Evolutionary conservation across 2,888 invertebrate species (phyloP), one percentile per base, ranked within the genome.

Genomic region (Scrobipalpa costella): DNA sequence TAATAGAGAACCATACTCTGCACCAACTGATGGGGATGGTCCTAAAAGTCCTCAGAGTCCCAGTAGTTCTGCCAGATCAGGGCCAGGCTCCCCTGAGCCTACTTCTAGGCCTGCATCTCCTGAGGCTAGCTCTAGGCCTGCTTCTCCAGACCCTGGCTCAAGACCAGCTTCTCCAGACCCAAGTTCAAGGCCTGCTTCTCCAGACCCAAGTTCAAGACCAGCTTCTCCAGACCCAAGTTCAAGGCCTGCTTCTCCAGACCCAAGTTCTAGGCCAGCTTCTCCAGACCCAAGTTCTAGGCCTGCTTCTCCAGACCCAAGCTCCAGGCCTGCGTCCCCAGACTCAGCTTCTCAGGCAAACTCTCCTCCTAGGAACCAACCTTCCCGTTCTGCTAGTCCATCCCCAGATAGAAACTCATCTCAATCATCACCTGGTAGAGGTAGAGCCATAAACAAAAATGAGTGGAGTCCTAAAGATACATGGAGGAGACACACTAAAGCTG

Each of bases 401-500:
- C 85, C 88, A 52, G 84, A 85, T 60, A 77, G 86, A 70, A 79
- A 77, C 64, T 80, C 81, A n/a, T 78, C 81, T 68, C 78, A 76
- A 62, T 81, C 81, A 57, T 80, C 87, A 50, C 76, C 78, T 59
- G 71, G 64, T 61, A 78, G 74, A 57, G 78, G 71, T 63, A n/a
- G n/a, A n/a, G n/a, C n/a, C n/a, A 68, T 71, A 13, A 85, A 84
- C 67, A 83, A 79, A 73, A 79, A 73, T 74, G 80, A 83, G 49
- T 88, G 88, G 88, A 88, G 86, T 69, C 88, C 89, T 21, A 86
- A 86, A 73, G 87, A 86, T 44, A 84, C 83, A 63, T 90, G 89
- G 90, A 78, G 90, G 65, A 78, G 89, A 63, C 88, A 89, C 66
- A 90, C 90, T 66, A 90, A 90, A 71, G 90, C 88, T 58, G 90